These are phyloP conservation scores for Nomada hirtipes DNA, from an alignment of 2,888 invertebrate genomes.

Conservation along the genomic window DNA sequence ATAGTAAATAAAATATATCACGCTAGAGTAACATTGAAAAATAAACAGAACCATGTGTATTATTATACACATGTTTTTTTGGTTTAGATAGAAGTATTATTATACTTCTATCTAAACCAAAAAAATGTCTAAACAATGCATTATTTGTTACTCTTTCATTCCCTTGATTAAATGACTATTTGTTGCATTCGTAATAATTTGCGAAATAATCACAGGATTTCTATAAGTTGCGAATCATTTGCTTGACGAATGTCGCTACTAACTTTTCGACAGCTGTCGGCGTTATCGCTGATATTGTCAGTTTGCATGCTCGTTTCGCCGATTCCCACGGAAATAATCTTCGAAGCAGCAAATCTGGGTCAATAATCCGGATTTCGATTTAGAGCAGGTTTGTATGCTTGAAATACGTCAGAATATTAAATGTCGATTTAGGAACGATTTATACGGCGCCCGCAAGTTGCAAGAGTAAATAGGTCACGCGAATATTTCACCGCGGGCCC, in stretches of 20 bases:
- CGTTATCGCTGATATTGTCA: background rate
- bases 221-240: background rate
- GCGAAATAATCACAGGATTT: too few relatives aligned
- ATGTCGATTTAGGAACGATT: conserved; percentile 15
- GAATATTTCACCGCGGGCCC: background rate
- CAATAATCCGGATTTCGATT: conserved; percentile 36
- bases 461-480: conserved; percentile 2
- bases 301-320: background rate
- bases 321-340: background rate
- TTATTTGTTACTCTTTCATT: too few relatives aligned
- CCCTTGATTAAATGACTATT: too few relatives aligned
- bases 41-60: too few relatives aligned
- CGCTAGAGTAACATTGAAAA: too few relatives aligned
- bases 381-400: conserved; percentile 6
- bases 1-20: too few relatives aligned
- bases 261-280: background rate
- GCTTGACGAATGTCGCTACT: background rate
- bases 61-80: too few relatives aligned
- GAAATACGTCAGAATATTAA: conserved; percentile 19
- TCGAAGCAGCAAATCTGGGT: conserved; percentile 13
- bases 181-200: too few relatives aligned
- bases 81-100: too few relatives aligned
- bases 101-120: too few relatives aligned
- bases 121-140: too few relatives aligned
- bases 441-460: background rate